Percentiles rank a stretch among this genome's conserved stretches.
phyloP scores from a whole-genome alignment of 2,888 invertebrate genomes.

The Toxonevra muliebris region DNA sequence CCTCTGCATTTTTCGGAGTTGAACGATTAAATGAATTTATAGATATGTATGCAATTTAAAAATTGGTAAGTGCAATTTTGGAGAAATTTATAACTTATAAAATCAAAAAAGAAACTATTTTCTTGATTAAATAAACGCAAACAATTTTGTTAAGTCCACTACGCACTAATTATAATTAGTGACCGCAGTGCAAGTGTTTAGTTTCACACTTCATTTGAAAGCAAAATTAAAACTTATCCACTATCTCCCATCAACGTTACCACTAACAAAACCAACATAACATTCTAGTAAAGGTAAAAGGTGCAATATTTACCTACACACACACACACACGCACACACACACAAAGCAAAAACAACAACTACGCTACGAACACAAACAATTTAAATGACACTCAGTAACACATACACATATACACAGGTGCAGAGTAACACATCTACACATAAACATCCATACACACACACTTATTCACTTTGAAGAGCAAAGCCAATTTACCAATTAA shows the following conservation, averaged over 20 bases:
- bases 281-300: not conserved
- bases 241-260: not conserved
- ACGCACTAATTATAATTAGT: conserved; percentile 12
- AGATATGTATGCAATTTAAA: too few species aligned
- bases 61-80: too few species aligned
- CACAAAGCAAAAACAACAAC: not conserved
- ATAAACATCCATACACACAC: conserved; percentile 8
- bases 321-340: not conserved
- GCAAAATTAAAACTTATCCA: not conserved
- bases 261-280: not conserved
- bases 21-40: too few species aligned
- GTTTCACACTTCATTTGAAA: conserved; percentile 3
- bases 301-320: conserved; percentile 17
- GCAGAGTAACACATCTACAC: not conserved
- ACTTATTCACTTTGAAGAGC: conserved; percentile 1
- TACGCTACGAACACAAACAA: conserved; percentile 1
- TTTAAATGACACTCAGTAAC: conserved; percentile 11
- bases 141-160: not conserved
- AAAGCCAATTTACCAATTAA: conserved; percentile 33
- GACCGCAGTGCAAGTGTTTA: not conserved
- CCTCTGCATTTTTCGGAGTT: too few species aligned
- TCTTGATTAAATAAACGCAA: not conserved
- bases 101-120: too few species aligned
- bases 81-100: too few species aligned
- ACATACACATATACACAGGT: not conserved